A percentile compares a stretch with the other conserved stretches of the same genome.
These are phyloP conservation scores for Brachyistius frenatus DNA, from an alignment of 2,113 vertebrate genomes.

Conservation along the genomic window DNA sequence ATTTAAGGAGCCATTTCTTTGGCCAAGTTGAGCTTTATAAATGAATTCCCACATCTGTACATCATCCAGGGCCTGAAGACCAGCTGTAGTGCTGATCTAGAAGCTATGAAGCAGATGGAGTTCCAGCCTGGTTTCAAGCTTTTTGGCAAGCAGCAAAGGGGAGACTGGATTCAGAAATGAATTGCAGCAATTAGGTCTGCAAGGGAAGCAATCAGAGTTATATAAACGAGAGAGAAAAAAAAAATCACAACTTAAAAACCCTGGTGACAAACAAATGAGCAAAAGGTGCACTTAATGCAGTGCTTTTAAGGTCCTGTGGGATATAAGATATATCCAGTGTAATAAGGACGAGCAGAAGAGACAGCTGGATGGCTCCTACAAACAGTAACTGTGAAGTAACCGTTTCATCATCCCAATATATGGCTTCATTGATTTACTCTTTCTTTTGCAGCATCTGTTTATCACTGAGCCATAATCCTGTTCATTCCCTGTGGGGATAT, in stretches of 20 bases:
- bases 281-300: conserved; percentile 13
- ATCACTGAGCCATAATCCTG: conserved; percentile 37
- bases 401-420: conserved; percentile 63
- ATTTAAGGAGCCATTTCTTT: conserved; percentile 4
- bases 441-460: conserved; percentile 60
- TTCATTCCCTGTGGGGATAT: conserved; percentile 36
- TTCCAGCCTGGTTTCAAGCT: conserved; percentile 45
- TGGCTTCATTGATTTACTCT: conserved; percentile 54
- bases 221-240: neutral
- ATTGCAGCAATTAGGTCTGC: conserved; percentile 59
- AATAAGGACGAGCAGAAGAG: conserved; percentile 33
- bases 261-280: conserved; percentile 16
- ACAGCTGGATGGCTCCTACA: conserved; percentile 27
- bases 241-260: conserved; percentile 36
- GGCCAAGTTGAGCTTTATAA: conserved; percentile 21
- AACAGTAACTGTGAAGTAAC: conserved; percentile 49
- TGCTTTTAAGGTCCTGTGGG: conserved; percentile 18
- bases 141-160: conserved; percentile 51
- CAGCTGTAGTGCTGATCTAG: conserved; percentile 60
- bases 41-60: conserved; percentile 51
- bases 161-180: conserved; percentile 35
- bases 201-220: conserved; percentile 33
- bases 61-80: conserved; percentile 28
- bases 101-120: conserved; percentile 57
- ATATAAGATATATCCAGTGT: conserved; percentile 1